Base-by-base conservation (phyloP, 2,888 invertebrate species). In the Alloplasta piceator region DNA sequence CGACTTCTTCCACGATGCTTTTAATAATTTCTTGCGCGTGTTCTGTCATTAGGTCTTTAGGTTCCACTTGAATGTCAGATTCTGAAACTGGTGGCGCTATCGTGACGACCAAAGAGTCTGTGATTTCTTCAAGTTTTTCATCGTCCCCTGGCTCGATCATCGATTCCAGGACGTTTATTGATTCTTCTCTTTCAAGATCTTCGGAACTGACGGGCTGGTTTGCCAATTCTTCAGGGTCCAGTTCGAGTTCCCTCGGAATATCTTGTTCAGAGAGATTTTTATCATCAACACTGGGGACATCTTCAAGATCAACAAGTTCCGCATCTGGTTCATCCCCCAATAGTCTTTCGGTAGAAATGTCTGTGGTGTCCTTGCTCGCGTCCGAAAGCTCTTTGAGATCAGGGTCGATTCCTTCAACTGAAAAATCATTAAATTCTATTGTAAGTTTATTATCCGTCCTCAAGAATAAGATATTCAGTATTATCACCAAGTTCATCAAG, bases 61-160 rank as follows among this genome's bases (percentile, higher is more conserved):
- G n/a, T n/a, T n/a, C n/a, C n/a, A n/a, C 26, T 26, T 26, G 1
- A 2, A 26, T 26, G 26, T 26, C 1, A 3, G 26, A 1, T 26
- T 26, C 26, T 26, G 26, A 26, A 26, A 26, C 1, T 26, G 26
- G 26, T 26, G 1, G 26, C 26, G 26, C 3, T 26, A 26, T 26
- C 26, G 26, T 39, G n/a, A n/a, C n/a, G n/a, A n/a, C n/a, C 50
- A 60, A 60, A 52, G 71, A 50, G 12, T 36, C 38, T 14, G 43
- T 46, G 10, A 36, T n/a, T 16, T 43, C 14, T 10, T 60, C 55
- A n/a, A 52, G 6, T 36, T 41, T 12, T 39, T 60, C 56, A 6
- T 43, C 48, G 36, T 55, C 78, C 43, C 41, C 52, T 12, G 36
- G 12, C 46, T 83, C 50, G 10, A 6, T 3, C 14, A 60, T 16